These are phyloP conservation scores for Oxyura jamaicensis DNA, from an alignment of 2,113 vertebrate species.

Conservation along the genomic window DNA sequence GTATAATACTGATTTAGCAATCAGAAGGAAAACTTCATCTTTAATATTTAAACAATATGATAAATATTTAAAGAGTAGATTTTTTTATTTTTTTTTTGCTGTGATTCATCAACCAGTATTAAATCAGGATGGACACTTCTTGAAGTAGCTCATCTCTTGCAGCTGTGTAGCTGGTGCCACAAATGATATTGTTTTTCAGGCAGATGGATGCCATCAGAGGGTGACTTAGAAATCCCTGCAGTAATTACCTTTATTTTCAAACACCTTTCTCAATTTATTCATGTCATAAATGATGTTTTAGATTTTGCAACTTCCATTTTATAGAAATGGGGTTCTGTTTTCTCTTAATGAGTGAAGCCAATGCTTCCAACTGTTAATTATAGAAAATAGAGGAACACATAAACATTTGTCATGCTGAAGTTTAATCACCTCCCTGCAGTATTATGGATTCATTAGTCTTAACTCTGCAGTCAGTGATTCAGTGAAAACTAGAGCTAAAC, in stretches of 20 bases:
- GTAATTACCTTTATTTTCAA: slow-evolving; percentile 20
- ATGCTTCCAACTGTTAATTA: neutral
- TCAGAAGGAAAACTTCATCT: neutral
- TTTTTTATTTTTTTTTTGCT: neutral
- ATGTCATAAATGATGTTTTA: neutral
- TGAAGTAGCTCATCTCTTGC: neutral
- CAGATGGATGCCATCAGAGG: neutral
- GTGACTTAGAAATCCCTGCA: neutral
- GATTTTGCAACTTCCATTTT: neutral
- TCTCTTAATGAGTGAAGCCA: neutral
- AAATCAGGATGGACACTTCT: neutral
- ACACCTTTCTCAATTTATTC: neutral
- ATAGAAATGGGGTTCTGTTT: neutral
- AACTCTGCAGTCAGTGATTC: neutral
- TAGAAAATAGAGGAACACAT: neutral
- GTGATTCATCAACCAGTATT: neutral
- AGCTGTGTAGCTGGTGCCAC: neutral
- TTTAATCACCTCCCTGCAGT: neutral
- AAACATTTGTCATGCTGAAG: neutral
- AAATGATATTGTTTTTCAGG: neutral
- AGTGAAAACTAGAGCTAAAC: neutral
- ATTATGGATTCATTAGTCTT: neutral
- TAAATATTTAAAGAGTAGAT: slow-evolving; percentile 22
- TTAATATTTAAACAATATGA: slow-evolving; percentile 46
- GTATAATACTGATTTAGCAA: slow-evolving; percentile 3